phyloP scores from a whole-genome alignment of 2,113 vertebrate genomes.

The Ramphastos sulfuratus region DNA sequence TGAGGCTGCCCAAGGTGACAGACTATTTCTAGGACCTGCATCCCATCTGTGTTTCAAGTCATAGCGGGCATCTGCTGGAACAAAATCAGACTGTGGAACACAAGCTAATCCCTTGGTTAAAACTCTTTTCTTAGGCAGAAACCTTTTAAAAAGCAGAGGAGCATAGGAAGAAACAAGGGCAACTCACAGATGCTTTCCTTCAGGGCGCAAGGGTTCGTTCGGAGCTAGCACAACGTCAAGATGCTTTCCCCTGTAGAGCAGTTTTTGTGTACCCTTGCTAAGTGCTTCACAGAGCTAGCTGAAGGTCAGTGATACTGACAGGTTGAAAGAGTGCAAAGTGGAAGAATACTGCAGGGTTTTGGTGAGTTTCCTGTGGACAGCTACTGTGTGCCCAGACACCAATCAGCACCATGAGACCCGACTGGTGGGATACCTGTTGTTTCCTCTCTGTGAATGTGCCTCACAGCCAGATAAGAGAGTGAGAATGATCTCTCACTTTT shows the following conservation, averaged over 20 bases:
- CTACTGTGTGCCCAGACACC: neutral
- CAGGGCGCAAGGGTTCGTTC: neutral
- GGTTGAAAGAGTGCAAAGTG: neutral
- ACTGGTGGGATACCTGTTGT: neutral
- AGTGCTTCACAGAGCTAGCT: neutral
- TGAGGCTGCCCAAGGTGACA: neutral
- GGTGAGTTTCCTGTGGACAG: neutral
- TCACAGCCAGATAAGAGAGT: neutral
- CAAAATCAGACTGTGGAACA: neutral
- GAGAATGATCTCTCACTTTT: neutral
- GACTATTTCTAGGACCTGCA: neutral
- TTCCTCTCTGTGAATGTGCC: neutral
- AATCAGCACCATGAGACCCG: neutral
- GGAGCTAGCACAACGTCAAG: neutral
- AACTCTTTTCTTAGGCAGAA: neutral
- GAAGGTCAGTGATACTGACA: neutral
- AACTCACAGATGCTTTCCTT: constrained; percentile 40
- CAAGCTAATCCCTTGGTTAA: neutral
- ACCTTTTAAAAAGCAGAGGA: neutral
- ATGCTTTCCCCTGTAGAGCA: neutral
- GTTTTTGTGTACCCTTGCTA: neutral
- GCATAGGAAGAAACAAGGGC: neutral
- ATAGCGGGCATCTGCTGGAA: neutral
- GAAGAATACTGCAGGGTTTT: neutral
- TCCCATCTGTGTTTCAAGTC: neutral